Base-by-base conservation (phyloP, 2,888 invertebrate genomes). In the Ptychoptera albimana region DNA sequence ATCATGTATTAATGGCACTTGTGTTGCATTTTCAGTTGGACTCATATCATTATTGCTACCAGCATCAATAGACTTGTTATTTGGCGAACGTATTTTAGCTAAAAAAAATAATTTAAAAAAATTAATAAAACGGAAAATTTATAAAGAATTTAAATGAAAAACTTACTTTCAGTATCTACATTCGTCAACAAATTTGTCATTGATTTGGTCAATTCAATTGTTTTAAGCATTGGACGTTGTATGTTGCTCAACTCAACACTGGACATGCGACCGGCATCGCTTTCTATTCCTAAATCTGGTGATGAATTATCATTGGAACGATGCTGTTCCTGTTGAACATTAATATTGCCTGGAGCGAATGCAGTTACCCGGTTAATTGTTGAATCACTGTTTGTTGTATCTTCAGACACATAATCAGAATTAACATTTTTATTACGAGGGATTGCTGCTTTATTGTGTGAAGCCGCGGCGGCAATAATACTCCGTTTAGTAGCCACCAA, bases 201-300 rank as follows among this genome's bases (percentile, higher is more conserved):
- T 14, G 30, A 13, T 45, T 60, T 58, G 10, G 63, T 60, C 42
- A 70, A 50, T 53, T 70, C 67, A n/a, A 69, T 58, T 1, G 68
- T 62, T 50, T 67, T 67, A 14, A 68, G 53, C 23, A 64, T 52
- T 0, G 69, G 61, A 40, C 67, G 54, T 42, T 60, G 57, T 8
- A 55, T 53, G 42, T 51, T 57, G 2, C 57, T 52, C 2, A 58
- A 44, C 67, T 82, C 72, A 53, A 79, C 57, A 60, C 78, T 72
- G 48, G 79, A 73, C 43, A 77, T 66, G 48, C 78, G 65, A 52
- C 70, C 74, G 35, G 73, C 74, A 59, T 88, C 88, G 55, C 87
- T 88, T 59, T 88, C 88, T 50, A 89, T 88, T n/a, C 88, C 88
- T 55, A 87, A 73, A 64, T 89, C 89, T 0, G 89, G 88, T 0